Conservation (phyloP, 2,888 invertebrate genomes). For the Mellilla xanthometata region DNA sequence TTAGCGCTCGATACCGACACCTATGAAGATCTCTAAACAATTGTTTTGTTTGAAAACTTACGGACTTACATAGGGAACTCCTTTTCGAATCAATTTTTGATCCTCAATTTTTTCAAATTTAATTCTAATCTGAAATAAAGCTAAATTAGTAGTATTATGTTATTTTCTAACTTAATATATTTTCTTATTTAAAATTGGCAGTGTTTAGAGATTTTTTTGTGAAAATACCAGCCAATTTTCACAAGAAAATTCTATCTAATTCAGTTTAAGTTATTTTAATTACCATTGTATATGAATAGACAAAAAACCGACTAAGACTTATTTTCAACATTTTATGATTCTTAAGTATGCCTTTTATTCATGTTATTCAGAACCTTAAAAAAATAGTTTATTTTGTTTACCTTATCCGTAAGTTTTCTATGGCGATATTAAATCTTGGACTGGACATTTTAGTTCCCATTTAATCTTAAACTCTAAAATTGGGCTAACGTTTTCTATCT, state of each 20-base stretch:
- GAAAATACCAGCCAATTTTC: slow-evolving; percentile 68
- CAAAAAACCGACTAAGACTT: neutral
- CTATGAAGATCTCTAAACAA: slow-evolving; percentile 58
- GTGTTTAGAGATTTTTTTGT: slow-evolving; percentile 42
- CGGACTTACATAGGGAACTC: slow-evolving; percentile 37
- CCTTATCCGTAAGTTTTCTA: slow-evolving; percentile 27
- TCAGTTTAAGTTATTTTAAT: too few relatives aligned
- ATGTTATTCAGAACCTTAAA: too few relatives aligned
- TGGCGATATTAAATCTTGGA: slow-evolving; percentile 43
- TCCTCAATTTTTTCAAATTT: too few relatives aligned
- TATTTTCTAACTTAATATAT: too few relatives aligned
- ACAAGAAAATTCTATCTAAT: slow-evolving; percentile 52
- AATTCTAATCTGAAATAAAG: too few relatives aligned
- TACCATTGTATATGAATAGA: neutral
- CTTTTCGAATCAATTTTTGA: too few relatives aligned
- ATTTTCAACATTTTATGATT: too few relatives aligned
- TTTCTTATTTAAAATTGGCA: too few relatives aligned
- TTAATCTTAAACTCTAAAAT: neutral
- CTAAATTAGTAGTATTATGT: too few relatives aligned
- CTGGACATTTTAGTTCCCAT: slow-evolving; percentile 44
- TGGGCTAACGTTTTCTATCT: neutral
- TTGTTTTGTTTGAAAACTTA: slow-evolving; percentile 38
- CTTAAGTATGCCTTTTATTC: too few relatives aligned
- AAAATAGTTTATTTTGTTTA: neutral
- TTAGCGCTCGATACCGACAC: slow-evolving; percentile 50